Percentiles rank a stretch among this genome's conserved stretches.
Evolutionary conservation across 2,113 vertebrate species (phyloP).

Genomic region (Bombycilla garrulus): DNA sequence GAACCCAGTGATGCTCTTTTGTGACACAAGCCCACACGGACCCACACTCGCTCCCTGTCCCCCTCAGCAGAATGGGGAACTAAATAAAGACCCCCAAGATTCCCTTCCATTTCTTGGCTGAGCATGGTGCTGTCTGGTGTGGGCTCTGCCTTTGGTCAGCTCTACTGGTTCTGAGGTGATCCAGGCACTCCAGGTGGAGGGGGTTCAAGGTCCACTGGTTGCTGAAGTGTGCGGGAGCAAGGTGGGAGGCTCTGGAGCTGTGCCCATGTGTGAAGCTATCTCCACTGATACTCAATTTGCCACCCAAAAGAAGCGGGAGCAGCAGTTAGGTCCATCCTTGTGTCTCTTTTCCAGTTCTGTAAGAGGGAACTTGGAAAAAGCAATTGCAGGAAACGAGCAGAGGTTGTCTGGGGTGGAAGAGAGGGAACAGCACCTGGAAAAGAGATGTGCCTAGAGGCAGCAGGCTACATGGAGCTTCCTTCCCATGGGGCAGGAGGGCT

Average conservation of each 20-base stretch:
- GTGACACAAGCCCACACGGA: fast-evolving
- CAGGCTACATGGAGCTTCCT: background rate
- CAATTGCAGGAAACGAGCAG: background rate
- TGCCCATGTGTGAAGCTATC: background rate
- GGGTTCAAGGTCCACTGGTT: background rate
- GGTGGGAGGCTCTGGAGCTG: background rate
- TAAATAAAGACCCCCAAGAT: background rate
- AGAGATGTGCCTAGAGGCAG: background rate
- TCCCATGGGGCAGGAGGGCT: background rate
- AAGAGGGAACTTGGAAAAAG: background rate
- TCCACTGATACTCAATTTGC: background rate
- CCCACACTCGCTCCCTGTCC: fast-evolving
- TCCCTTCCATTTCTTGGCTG: background rate
- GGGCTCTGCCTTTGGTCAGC: background rate
- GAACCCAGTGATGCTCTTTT: fast-evolving
- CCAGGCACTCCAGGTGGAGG: background rate
- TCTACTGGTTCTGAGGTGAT: background rate
- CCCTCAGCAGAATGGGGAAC: background rate
- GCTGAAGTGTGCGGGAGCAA: background rate
- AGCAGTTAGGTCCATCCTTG: background rate
- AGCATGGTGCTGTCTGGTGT: fast-evolving
- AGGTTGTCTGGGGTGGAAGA: background rate
- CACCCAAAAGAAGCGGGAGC: background rate
- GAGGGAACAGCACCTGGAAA: background rate
- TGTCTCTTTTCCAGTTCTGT: background rate